Conservation (phyloP, 2,888 invertebrate species). For the Drosophila colorata region DNA sequence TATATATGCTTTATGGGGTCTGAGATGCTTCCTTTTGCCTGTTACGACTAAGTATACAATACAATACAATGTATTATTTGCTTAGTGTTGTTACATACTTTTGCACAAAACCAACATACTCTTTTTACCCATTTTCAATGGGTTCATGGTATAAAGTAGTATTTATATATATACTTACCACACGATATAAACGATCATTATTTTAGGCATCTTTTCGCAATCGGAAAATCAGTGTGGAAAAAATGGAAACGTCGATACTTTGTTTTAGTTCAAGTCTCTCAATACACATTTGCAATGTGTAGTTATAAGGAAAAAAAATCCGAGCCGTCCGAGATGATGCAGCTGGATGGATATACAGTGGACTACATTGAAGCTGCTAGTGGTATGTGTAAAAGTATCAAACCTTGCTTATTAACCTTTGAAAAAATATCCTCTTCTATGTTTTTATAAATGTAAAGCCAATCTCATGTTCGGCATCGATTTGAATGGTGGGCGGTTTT, state of each 20-base stretch:
- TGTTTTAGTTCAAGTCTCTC: slow-evolving; percentile 99
- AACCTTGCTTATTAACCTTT: too few relatives aligned
- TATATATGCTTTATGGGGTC: too few relatives aligned
- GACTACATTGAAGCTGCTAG: slow-evolving; percentile 99
- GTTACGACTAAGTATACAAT: too few relatives aligned
- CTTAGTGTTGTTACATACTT: too few relatives aligned
- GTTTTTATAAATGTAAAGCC: slow-evolving; percentile 85
- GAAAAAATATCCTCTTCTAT: background rate
- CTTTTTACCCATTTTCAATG: too few relatives aligned
- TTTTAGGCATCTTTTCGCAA: slow-evolving; percentile 92
- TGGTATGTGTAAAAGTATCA: slow-evolving; percentile 87
- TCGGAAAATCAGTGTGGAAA: slow-evolving; percentile 99
- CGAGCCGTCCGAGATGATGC: slow-evolving; percentile 99
- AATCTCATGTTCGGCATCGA: slow-evolving; percentile 97
- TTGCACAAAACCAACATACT: too few relatives aligned
- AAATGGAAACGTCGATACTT: slow-evolving; percentile 99
- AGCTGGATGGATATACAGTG: slow-evolving; percentile 99
- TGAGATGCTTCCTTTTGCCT: too few relatives aligned
- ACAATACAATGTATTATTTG: too few relatives aligned
- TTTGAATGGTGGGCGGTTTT: slow-evolving; percentile 96
- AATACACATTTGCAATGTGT: slow-evolving; percentile 99
- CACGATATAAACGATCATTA: background rate
- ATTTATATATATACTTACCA: too few relatives aligned
- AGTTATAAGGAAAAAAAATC: slow-evolving; percentile 99
- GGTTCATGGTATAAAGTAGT: too few relatives aligned